Conservation (phyloP, 2,797 vertebrate genomes). For the Gobionotothen gibberifrons region DNA sequence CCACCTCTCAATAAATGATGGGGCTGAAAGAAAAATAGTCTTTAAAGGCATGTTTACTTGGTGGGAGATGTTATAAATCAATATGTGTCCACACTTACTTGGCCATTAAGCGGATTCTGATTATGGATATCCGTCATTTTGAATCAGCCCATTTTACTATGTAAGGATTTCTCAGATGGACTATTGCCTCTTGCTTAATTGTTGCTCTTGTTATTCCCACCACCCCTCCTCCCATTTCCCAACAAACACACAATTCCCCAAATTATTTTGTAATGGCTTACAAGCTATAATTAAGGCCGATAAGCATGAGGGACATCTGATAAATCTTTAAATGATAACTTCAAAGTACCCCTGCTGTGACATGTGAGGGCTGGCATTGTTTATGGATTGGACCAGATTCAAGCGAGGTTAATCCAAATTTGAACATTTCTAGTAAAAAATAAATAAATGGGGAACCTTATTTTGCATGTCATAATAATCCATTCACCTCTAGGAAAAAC, state of each 20-base stretch:
- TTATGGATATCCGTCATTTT: constrained; percentile 33
- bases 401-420: constrained; percentile 56
- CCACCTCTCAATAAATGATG: constrained; percentile 49
- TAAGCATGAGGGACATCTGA: constrained; percentile 62
- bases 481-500: constrained; percentile 17
- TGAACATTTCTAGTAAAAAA: constrained; percentile 28
- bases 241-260: constrained; percentile 8
- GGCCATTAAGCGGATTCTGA: too few relatives aligned
- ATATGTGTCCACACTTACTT: constrained; percentile 8
- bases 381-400: constrained; percentile 44
- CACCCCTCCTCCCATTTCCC: neutral
- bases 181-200: constrained; percentile 37
- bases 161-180: constrained; percentile 48
- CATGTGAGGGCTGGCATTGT: constrained; percentile 47
- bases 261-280: constrained; percentile 58
- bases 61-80: constrained; percentile 47
- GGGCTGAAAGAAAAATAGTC: constrained; percentile 51
- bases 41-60: constrained; percentile 43
- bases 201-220: constrained; percentile 52
- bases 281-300: constrained; percentile 61
- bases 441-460: constrained; percentile 5
- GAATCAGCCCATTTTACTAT: constrained; percentile 48
- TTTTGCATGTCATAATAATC: constrained; percentile 45
- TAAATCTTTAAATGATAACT: constrained; percentile 64
- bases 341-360: constrained; percentile 64